A percentile compares a stretch with the other conserved stretches of the same genome.
These are phyloP conservation scores for Crotalus horridus DNA, from an alignment of 2,113 vertebrate species.

Conservation along the genomic window DNA sequence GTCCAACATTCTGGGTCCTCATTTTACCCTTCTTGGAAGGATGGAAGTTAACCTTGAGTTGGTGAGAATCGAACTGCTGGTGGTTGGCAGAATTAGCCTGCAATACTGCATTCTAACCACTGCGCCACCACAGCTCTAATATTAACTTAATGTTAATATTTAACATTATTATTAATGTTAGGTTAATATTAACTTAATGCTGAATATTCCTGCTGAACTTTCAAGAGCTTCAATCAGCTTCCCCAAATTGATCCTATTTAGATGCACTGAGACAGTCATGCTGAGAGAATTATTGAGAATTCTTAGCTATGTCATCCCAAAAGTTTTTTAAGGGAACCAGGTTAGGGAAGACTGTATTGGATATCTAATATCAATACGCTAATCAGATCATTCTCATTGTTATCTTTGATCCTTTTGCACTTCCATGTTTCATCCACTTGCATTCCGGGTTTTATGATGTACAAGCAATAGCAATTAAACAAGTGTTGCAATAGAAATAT, in stretches of 20 bases:
- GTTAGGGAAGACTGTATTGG: background rate
- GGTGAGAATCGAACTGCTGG: background rate
- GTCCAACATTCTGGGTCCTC: too few relatives aligned
- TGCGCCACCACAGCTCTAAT: background rate
- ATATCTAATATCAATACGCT: background rate
- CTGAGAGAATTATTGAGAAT: background rate
- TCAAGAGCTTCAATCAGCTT: background rate
- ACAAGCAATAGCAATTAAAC: background rate
- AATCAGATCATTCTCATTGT: background rate
- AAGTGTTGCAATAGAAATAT: background rate
- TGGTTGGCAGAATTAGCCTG: background rate
- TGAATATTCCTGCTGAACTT: background rate
- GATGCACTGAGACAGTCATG: background rate
- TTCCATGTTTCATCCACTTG: background rate
- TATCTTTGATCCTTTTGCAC: background rate
- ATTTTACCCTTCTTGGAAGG: too few relatives aligned
- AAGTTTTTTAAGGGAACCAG: background rate
- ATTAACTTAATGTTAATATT: background rate
- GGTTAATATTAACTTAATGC: background rate
- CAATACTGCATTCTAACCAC: background rate
- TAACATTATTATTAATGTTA: background rate
- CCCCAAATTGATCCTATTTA: background rate
- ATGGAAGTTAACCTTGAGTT: background rate
- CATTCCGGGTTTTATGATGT: background rate
- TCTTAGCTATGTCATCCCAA: background rate